Evolutionary conservation across 92 coral and sea anemone species (phyloP), one percentile per base, ranked within the genome.

Genomic region (Umimayanthus kanabou): DNA sequence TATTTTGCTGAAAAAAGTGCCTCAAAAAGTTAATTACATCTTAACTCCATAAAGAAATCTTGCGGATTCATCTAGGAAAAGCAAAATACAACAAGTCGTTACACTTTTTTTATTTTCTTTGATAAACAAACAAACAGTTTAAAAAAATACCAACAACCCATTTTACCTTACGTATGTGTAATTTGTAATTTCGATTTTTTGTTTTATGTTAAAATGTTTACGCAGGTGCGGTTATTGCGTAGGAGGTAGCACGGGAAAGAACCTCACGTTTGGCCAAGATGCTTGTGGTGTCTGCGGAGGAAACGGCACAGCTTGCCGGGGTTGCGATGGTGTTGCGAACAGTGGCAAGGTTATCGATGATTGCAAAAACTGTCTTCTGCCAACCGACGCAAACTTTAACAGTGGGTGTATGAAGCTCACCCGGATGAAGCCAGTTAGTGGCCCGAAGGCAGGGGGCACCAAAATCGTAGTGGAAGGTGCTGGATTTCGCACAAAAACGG

Each of bases 251-350:
- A 90, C 93, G 3, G 92, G 93, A 13, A 91, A 87, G 37, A 25
- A 79, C 8, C 64, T 26, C 47, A 88, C 69, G 3, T 67, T 9
- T 25, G 97, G 97, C 6, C 57, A 85, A 64, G 97, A 94, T 58
- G 87, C 33, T 18, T 94, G 97, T 57, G 97, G 97, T 14, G 45
- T 85, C 1, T 94, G 97, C 65, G 65, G 43, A 1, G 96, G 96
- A 2, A 77, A 88, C 28, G 85, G 73, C 23, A 37, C 39, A 8
- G 85, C 88, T 0, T 94, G 96, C 26, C 49, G 45, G 58, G 97
- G 93, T 39, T 94, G 97, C 67, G 92, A 87, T n/a, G 73, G 85
- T 1, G 85, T 81, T 1, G 85, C 73, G 20, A 91, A 89, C 45
- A 96, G 98, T 15, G 89, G 90, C 29, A 89, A 91, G 55, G 77